These are phyloP conservation scores for Rambutsinella grinnellia DNA, from an alignment of 2,888 invertebrate genomes.

Conservation along the genomic window DNA sequence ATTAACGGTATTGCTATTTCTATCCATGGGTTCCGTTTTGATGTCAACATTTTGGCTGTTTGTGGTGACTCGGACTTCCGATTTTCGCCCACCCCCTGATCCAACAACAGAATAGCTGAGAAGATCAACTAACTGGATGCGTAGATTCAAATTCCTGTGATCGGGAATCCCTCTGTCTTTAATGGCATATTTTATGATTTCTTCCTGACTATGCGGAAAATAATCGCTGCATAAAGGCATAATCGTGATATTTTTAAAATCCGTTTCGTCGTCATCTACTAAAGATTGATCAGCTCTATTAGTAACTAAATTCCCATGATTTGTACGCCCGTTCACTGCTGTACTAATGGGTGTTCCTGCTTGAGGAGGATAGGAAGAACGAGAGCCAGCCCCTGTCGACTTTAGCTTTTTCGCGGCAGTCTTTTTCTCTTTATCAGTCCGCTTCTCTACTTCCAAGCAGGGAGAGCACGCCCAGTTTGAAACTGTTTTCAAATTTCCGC, in stretches of 20 bases:
- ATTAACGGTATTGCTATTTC: too few species aligned
- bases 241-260: slow-evolving; percentile 35
- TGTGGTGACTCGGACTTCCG: not conserved
- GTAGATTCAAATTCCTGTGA: slow-evolving; percentile 47
- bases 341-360: not conserved
- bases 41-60: too few species aligned
- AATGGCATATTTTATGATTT: not conserved
- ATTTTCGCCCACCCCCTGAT: not conserved
- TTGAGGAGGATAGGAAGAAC: not conserved
- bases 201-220: slow-evolving; percentile 54
- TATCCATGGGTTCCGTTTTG: too few species aligned
- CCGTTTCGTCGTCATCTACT: slow-evolving; percentile 9
- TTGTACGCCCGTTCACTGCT: not conserved
- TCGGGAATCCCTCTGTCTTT: slow-evolving; percentile 51
- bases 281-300: not conserved
- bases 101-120: not conserved
- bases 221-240: slow-evolving; percentile 42
- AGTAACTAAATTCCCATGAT: not conserved
- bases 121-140: slow-evolving; percentile 52
- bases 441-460: slow-evolving; percentile 67
- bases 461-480: slow-evolving; percentile 71
- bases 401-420: slow-evolving; percentile 20
- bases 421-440: slow-evolving; percentile 21
- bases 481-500: slow-evolving; percentile 69
- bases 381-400: not conserved